Conservation (phyloP, 2,113 vertebrate species). For the Python bivittatus region DNA sequence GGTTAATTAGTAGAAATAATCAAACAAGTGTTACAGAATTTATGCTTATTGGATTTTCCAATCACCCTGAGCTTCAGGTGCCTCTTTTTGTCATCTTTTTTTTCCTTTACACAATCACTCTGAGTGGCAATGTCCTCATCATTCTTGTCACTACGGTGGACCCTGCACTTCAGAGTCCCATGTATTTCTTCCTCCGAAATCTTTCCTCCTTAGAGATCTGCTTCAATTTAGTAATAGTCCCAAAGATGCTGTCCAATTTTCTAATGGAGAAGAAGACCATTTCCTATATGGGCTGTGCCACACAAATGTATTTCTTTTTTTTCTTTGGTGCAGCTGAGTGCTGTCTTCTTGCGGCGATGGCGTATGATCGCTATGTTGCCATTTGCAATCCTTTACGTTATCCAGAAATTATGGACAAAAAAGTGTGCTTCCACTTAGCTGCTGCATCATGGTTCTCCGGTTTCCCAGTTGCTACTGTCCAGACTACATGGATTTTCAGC, state of each 20-base stretch:
- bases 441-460: slow-evolving; percentile 60
- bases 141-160: background rate
- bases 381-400: background rate
- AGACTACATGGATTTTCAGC: slow-evolving; percentile 66
- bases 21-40: background rate
- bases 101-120: background rate
- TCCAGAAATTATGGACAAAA: background rate
- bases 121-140: slow-evolving; percentile 2
- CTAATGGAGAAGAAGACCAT: background rate
- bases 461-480: slow-evolving; percentile 62
- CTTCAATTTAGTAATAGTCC: background rate
- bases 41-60: background rate
- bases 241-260: background rate
- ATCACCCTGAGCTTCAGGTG: background rate
- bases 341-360: slow-evolving; percentile 12
- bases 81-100: background rate
- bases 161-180: background rate
- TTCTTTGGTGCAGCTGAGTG: slow-evolving; percentile 4
- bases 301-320: slow-evolving; percentile 7
- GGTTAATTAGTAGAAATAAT: background rate
- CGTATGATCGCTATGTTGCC: background rate
- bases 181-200: slow-evolving; percentile 18
- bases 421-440: background rate
- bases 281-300: slow-evolving; percentile 4
- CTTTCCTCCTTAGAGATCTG: slow-evolving; percentile 7